A percentile compares a stretch with the other conserved stretches of the same genome.
These are phyloP conservation scores for Plebejus anna DNA, from an alignment of 2,888 invertebrate species.

Conservation along the genomic window DNA sequence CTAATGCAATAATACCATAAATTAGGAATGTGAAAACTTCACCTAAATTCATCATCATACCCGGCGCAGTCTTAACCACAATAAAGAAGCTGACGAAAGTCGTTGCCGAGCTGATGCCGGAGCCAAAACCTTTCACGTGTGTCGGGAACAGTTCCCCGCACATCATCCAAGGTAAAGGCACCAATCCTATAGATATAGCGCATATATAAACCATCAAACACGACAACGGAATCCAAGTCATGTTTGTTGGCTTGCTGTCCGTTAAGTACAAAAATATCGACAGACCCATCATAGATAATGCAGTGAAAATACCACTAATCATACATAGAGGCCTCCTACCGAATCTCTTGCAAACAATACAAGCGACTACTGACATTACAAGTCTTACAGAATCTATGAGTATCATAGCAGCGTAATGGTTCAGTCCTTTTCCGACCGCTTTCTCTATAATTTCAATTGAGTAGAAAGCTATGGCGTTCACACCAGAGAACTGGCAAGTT, in stretches of 20 bases:
- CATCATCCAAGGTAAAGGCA: constrained; percentile 87
- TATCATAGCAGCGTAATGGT: constrained; percentile 84
- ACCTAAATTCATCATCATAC: constrained; percentile 78
- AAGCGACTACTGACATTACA: constrained; percentile 81
- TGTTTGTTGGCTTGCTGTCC: constrained; percentile 52
- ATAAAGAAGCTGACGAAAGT: constrained; percentile 82
- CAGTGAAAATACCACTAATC: constrained; percentile 82
- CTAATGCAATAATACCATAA: constrained; percentile 79
- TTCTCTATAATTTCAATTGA: constrained; percentile 83
- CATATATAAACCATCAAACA: constrained; percentile 79
- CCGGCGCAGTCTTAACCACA: constrained; percentile 84
- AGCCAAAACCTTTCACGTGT: constrained; percentile 81
- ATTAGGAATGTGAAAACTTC: constrained; percentile 81
- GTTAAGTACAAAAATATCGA: constrained; percentile 67
- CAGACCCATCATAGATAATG: constrained; percentile 78
- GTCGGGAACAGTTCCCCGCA: constrained; percentile 86
- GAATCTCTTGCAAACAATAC: constrained; percentile 80
- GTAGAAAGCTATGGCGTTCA: constrained; percentile 86
- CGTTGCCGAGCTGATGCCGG: constrained; percentile 83
- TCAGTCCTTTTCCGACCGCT: constrained; percentile 77
- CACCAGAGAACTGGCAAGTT: constrained; percentile 85
- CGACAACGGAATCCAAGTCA: constrained; percentile 74
- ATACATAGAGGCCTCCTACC: constrained; percentile 83
- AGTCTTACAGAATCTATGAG: constrained; percentile 83
- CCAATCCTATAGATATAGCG: constrained; percentile 80